Evolutionary conservation across 2,113 vertebrate genomes (phyloP), one percentile per base, ranked within the genome.

Genomic region (Aegithalos caudatus): DNA sequence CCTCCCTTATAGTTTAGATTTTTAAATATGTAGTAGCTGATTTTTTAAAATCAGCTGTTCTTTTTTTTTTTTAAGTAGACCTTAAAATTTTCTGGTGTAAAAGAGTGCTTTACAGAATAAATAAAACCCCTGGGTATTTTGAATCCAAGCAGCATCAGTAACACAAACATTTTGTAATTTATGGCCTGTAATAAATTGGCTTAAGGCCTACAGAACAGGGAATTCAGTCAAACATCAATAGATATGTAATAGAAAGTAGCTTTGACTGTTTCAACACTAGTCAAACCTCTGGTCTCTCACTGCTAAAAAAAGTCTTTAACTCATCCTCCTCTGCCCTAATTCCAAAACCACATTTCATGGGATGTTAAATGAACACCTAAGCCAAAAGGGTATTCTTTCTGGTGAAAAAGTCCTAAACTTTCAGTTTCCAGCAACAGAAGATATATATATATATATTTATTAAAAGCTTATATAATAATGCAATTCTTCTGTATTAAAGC

Each of bases 181-280:
- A 40, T 25, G 5, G 16, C 18, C 40, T 65, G 40, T 21, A 53
- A n/a, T 50, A 14, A 54, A 25, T 14, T 79, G 24, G 21, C 25
- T 88, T 65, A 58, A 73, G 50, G 22, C 18, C 69, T 25, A 15
- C 1, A 62, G 54, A 69, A 48, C 14, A 61, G 4, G 9, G 20
- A 77, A 37, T 47, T 54, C 20, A 70, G 50, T 67, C 44, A 65
- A 74, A 74, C 11, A 61, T n/a, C 61, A 56, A 10, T 11, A 60
- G 11, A 65, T 45, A 29, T 0, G 0, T 42, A 19, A 81, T 1
- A 4, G 31, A 86, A 66, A 85, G 40, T 3, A 50, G 58, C 12
- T 84, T 33, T 6, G 14, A 24, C 8, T 27, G 0, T 54, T 93
- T 51, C 24, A n/a, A 33, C 19, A 23, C 35, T 29, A 20, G 19